A percentile compares a stretch with the other conserved stretches of the same genome.
Conservation (phyloP, 2,888 invertebrate species). For the Drosophila anceps region DNA sequence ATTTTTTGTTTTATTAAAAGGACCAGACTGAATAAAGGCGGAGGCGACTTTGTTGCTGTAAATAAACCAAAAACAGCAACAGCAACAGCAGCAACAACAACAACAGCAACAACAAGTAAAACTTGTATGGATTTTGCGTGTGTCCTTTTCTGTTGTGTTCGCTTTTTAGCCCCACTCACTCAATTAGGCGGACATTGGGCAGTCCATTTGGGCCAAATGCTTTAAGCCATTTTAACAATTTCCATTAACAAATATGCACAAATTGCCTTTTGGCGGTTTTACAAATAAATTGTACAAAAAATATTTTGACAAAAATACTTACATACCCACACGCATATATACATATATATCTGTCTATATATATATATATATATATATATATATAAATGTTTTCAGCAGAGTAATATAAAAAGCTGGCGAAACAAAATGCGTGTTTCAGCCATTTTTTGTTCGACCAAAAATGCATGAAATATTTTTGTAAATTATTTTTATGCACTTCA, state of each 20-base stretch:
- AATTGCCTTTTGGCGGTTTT: conserved; percentile 81
- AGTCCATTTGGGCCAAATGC: conserved; percentile 65
- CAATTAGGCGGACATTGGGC: conserved; percentile 57
- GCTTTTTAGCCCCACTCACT: conserved; percentile 57
- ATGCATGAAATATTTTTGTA: conserved; percentile 76
- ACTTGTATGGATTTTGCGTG: conserved; percentile 33
- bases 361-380: not conserved
- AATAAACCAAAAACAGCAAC: conserved; percentile 9
- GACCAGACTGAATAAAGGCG: conserved; percentile 26
- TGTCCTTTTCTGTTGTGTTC: conserved; percentile 49
- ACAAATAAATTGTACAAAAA: conserved; percentile 73
- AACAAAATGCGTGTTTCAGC: conserved; percentile 50
- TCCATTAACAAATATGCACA: conserved; percentile 83
- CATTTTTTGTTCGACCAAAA: conserved; percentile 59
- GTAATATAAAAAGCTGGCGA: conserved; percentile 23
- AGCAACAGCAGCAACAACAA: conserved; percentile 6
- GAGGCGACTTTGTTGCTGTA: conserved; percentile 1
- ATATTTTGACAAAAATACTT: conserved; percentile 75
- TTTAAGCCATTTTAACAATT: conserved; percentile 83
- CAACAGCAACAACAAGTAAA: conserved; percentile 8
- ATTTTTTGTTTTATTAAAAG: conserved; percentile 76
- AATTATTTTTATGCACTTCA: conserved; percentile 77
- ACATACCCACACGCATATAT: conserved; percentile 24
- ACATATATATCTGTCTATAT: conserved; percentile 5
- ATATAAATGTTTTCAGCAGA: not conserved